These are phyloP conservation scores for Temnopleurus reevesii DNA, from an alignment of 53 echinoderm and acorn worm species.

Conservation along the genomic window DNA sequence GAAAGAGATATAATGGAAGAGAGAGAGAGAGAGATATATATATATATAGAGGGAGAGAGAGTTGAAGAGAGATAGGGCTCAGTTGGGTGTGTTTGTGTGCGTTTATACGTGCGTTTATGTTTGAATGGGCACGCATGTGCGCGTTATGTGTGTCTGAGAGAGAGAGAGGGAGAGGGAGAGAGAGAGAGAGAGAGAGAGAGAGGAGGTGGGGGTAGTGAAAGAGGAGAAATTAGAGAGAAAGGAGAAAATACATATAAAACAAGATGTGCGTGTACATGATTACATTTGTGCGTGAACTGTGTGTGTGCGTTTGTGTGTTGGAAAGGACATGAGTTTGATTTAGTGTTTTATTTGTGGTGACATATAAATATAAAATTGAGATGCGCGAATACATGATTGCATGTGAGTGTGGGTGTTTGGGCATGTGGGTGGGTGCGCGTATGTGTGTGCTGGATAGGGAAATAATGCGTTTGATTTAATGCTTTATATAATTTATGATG, in stretches of 20 bases:
- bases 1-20: too few relatives aligned
- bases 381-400: not conserved
- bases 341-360: not conserved
- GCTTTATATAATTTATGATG: too few relatives aligned
- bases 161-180: not conserved
- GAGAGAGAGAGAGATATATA: too few relatives aligned
- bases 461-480: too few relatives aligned
- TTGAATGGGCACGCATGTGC: too few relatives aligned
- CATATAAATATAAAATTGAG: not conserved
- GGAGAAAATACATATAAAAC: not conserved
- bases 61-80: too few relatives aligned
- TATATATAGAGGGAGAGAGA: too few relatives aligned
- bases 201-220: not conserved
- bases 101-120: too few relatives aligned
- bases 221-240: not conserved
- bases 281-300: not conserved
- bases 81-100: too few relatives aligned
- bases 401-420: not conserved
- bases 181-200: not conserved
- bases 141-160: not conserved
- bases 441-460: not conserved
- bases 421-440: not conserved
- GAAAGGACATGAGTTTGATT: too few relatives aligned
- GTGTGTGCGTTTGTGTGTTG: not conserved
- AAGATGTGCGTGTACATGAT: not conserved